Evolutionary conservation across 2,888 invertebrate genomes (phyloP).

Genomic region (Megalurothrips usitatus): DNA sequence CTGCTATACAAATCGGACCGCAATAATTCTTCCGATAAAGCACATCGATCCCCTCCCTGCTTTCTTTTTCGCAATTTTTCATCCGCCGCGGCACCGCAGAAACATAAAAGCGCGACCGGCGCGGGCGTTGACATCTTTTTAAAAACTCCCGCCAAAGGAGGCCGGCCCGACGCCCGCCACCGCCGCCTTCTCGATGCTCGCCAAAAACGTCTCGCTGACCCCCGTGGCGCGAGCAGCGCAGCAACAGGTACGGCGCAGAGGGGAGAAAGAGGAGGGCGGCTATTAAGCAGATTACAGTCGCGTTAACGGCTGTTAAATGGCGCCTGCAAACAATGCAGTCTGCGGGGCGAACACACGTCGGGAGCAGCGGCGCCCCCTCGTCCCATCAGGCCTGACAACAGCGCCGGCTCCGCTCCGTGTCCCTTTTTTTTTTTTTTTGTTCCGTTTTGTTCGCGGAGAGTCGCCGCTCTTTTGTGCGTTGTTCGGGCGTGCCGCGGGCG

Average conservation of each 20-base stretch:
- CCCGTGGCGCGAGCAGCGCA: not conserved
- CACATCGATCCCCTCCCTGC: not conserved
- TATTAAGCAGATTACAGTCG: not conserved
- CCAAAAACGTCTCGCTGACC: too few species aligned
- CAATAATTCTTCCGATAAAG: too few species aligned
- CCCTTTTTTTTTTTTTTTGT: not conserved
- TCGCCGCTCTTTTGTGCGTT: not conserved
- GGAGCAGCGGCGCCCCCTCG: not conserved
- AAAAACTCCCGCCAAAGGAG: not conserved
- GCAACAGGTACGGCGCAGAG: not conserved
- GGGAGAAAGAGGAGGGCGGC: not conserved
- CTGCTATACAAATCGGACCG: too few species aligned
- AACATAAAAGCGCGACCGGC: too few species aligned
- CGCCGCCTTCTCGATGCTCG: too few species aligned
- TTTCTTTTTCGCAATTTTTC: not conserved
- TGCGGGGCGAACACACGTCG: not conserved
- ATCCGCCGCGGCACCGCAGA: too few species aligned
- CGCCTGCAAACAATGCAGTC: conserved; percentile 14
- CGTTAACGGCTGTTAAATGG: conserved; percentile 12
- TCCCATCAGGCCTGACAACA: not conserved
- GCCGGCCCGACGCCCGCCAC: not conserved
- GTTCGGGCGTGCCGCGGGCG: not conserved
- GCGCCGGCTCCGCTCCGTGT: not conserved
- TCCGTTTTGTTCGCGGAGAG: not conserved
- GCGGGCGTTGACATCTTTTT: too few species aligned